These are phyloP conservation scores for Limonius californicus DNA, from an alignment of 1,140 invertebrate genomes.

Conservation along the genomic window DNA sequence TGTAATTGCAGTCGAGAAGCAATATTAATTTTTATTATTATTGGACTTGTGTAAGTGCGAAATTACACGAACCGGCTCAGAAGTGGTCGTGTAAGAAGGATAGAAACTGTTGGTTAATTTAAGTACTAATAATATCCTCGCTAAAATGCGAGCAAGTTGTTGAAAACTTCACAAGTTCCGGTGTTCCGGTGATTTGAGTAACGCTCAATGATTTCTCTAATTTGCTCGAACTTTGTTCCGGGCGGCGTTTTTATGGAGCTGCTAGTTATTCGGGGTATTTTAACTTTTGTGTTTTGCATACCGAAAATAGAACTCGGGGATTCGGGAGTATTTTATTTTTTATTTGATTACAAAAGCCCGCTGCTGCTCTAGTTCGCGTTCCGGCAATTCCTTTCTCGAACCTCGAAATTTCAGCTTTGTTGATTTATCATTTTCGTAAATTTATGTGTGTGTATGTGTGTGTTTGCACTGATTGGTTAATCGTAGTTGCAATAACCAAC, in stretches of 20 bases:
- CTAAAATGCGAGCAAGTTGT: constrained; percentile 1
- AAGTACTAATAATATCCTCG: background rate
- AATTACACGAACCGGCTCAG: no score
- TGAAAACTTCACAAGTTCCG: constrained; percentile 6
- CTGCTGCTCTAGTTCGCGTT: background rate
- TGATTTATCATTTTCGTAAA: background rate
- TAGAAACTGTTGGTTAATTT: no score
- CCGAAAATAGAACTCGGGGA: background rate
- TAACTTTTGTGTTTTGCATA: background rate
- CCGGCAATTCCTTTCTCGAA: background rate
- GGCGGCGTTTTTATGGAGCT: background rate
- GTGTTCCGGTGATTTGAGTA: constrained; percentile 8
- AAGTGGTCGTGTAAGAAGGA: no score
- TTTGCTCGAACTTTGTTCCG: background rate
- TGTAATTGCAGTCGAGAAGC: no score
- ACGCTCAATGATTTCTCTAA: constrained; percentile 6
- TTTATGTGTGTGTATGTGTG: no score
- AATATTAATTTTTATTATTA: no score
- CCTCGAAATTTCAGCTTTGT: background rate
- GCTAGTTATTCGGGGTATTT: background rate
- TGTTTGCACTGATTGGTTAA: no score
- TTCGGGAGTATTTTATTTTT: background rate
- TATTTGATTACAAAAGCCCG: background rate
- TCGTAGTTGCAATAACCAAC: no score
- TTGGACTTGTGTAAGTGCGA: no score